A percentile compares a stretch with the other conserved stretches of the same genome.
phyloP scores from a whole-genome alignment of 2,888 invertebrate genomes.

The Mythimna ferrago region DNA sequence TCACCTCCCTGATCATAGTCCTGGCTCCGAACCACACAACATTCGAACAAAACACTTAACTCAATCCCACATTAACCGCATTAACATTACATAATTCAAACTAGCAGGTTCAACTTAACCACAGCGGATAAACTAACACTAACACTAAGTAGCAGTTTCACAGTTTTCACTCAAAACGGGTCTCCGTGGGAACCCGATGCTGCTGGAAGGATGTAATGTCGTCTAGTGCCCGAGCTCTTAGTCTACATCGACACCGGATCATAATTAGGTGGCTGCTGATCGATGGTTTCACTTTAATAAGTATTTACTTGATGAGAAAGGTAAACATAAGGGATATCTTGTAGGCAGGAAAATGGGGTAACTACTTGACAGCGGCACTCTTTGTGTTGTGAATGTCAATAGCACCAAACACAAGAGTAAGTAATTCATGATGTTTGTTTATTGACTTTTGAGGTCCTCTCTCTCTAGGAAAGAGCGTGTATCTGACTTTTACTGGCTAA shows the following conservation, averaged over 20 bases:
- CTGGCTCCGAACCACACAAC: slow-evolving; percentile 1
- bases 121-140: slow-evolving; percentile 32
- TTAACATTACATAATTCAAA: slow-evolving; percentile 48
- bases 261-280: slow-evolving; percentile 32
- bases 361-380: too few species aligned
- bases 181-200: slow-evolving; percentile 62
- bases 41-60: slow-evolving; percentile 1
- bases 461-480: too few species aligned
- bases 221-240: slow-evolving; percentile 12
- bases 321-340: slow-evolving; percentile 1
- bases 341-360: neutral
- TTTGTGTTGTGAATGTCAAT: too few species aligned
- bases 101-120: slow-evolving; percentile 42
- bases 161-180: slow-evolving; percentile 63
- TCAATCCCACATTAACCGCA: slow-evolving; percentile 32
- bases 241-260: slow-evolving; percentile 51
- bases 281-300: slow-evolving; percentile 60
- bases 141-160: slow-evolving; percentile 40
- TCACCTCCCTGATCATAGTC: too few species aligned
- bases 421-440: too few species aligned
- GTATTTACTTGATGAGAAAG: slow-evolving; percentile 35
- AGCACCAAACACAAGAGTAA: too few species aligned
- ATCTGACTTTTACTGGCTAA: too few species aligned
- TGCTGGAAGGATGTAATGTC: slow-evolving; percentile 54
- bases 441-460: too few species aligned